phyloP scores from a whole-genome alignment of 2,797 vertebrate species.

The Scomberomorus guttatus region DNA sequence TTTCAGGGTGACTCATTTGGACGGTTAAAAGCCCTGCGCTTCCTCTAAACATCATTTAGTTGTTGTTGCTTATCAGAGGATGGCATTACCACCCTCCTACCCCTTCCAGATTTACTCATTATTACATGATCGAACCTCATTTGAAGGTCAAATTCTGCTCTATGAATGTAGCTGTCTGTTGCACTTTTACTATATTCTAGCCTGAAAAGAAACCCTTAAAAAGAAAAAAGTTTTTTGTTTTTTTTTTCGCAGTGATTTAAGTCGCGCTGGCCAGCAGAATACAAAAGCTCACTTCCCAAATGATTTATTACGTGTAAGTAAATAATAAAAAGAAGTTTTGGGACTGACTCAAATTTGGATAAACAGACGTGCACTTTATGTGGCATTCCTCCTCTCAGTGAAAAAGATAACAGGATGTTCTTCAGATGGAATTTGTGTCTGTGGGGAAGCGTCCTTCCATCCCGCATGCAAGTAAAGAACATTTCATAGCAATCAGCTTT shows the following conservation, averaged over 20 bases:
- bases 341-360: constrained; percentile 1
- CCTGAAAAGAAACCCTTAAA: not conserved
- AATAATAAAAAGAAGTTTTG: constrained; percentile 12
- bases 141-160: constrained; percentile 6
- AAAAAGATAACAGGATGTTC: not conserved
- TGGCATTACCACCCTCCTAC: not conserved
- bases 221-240: not conserved
- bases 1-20: constrained; percentile 70
- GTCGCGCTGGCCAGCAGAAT: constrained; percentile 2
- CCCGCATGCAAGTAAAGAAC: no score
- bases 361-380: not conserved
- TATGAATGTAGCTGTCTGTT: not conserved
- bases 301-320: constrained; percentile 4
- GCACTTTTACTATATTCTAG: not conserved
- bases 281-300: not conserved
- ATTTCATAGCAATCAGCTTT: no score
- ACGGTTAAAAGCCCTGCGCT: constrained; percentile 53
- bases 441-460: no score
- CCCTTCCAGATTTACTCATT: not conserved
- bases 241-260: constrained; percentile 14
- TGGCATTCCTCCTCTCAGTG: not conserved
- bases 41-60: constrained; percentile 67
- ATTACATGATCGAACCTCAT: not conserved
- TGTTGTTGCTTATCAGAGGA: constrained; percentile 23
- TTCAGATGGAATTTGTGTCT: not conserved